These are phyloP conservation scores for Greenwoodochromis staneri DNA, from an alignment of 2,113 vertebrate genomes.

Conservation along the genomic window DNA sequence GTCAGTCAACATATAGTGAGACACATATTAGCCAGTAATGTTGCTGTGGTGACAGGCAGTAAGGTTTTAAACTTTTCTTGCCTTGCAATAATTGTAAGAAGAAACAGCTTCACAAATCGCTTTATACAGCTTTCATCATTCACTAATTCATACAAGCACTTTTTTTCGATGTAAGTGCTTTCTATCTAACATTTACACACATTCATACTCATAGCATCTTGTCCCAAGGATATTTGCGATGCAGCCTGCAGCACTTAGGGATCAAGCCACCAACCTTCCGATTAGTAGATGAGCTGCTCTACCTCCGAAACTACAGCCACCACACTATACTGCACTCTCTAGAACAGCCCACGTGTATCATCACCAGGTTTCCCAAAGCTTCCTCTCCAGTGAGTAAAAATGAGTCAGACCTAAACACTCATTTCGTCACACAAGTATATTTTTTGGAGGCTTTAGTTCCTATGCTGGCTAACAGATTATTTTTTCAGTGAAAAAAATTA, in stretches of 20 bases:
- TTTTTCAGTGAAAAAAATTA: accelerated
- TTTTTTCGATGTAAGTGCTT: background rate
- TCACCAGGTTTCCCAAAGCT: background rate
- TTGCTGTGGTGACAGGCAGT: background rate
- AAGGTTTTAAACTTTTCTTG: background rate
- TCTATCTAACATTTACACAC: background rate
- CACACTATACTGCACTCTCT: background rate
- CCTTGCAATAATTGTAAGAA: background rate
- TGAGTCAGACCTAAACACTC: background rate
- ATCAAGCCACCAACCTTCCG: background rate
- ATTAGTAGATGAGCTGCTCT: background rate
- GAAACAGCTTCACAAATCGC: background rate
- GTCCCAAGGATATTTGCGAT: background rate
- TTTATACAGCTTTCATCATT: background rate
- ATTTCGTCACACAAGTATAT: accelerated
- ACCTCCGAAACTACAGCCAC: background rate
- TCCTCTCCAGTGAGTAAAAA: background rate
- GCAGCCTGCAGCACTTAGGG: background rate
- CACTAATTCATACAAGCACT: background rate
- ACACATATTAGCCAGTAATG: background rate
- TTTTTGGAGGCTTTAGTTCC: background rate
- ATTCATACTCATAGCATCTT: background rate
- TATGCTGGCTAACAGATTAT: background rate
- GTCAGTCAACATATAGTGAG: background rate
- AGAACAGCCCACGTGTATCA: background rate